Base-by-base conservation (phyloP, 2,888 invertebrate species). In the Lordiphosa fenestrarum region DNA sequence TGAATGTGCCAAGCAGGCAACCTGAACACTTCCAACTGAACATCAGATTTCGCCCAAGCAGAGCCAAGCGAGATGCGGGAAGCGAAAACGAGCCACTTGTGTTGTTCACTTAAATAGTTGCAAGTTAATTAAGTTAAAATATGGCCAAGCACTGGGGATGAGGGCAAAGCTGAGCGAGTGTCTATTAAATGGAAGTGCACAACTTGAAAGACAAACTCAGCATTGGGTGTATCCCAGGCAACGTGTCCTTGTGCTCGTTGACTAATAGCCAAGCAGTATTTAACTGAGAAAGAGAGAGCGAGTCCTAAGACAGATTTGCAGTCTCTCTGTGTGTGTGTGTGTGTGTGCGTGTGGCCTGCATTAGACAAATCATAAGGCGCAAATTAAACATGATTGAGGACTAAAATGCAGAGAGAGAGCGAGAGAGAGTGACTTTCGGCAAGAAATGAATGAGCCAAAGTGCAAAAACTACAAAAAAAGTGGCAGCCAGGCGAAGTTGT, bases 121-220 rank as follows among this genome's bases (percentile, higher is more conserved):
- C 73, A 73, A 73, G 71, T 72, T 72, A 72, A 72, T 72, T 73
- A 72, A 72, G 65, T 70, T 72, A 73, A 72, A 72, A 72, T 72
- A 72, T 72, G 57, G 61, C 56, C 73, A 65, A 53, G 56, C 54
- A 37, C 41, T 48, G 19, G 30, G 30, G 30, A 25, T 15, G 13
- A 9, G 33, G 23, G 12, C 23, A 21, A 12, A 42, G 37, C n/a
- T 40, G 33, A 33, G 38, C 7, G 7, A 55, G 58, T 58, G 54
- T 49, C 66, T 68, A 68, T 61, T 66, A 68, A 53, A 46, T 54
- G 49, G 55, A 61, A 66, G 66, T 66, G 66, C 66, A 67, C 68
- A 61, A 68, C 41, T 66, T 61, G 52, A 68, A 54, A 15, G 60
- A 44, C 67, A 66, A 66, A 66, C 53, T 59, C 60, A 35, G 42